Evolutionary conservation across 2,888 invertebrate species (phyloP).

Genomic region (Graphium colonna): DNA sequence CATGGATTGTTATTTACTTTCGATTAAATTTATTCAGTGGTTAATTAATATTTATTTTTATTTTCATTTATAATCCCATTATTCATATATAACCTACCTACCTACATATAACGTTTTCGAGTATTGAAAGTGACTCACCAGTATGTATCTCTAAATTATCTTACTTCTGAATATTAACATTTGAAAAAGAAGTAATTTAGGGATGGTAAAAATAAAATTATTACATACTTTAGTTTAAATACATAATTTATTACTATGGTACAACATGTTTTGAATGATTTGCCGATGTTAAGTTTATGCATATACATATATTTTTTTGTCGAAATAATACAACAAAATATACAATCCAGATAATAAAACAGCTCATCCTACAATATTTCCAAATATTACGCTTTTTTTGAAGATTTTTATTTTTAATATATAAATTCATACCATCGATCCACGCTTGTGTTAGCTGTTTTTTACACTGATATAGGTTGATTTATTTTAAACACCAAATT

Average conservation of each 20-base stretch:
- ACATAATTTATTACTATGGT: constrained; percentile 80
- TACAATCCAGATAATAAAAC: constrained; percentile 34
- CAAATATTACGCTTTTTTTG: constrained; percentile 31
- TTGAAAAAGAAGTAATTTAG: too few species aligned
- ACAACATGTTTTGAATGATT: constrained; percentile 71
- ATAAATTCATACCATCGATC: constrained; percentile 32
- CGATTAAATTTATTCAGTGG: too few species aligned
- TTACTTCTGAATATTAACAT: too few species aligned
- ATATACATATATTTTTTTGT: constrained; percentile 28
- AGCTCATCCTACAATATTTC: constrained; percentile 23
- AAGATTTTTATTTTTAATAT: constrained; percentile 27
- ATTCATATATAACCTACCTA: too few species aligned
- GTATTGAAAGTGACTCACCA: too few species aligned
- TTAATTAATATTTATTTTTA: too few species aligned
- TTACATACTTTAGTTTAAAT: constrained; percentile 55
- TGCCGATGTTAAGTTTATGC: constrained; percentile 35
- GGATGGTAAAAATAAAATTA: too few species aligned
- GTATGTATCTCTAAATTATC: too few species aligned
- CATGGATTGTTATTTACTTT: too few species aligned
- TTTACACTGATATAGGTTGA: constrained; percentile 33
- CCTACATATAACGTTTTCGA: too few species aligned
- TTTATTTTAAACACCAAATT: constrained; percentile 41
- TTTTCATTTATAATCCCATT: too few species aligned
- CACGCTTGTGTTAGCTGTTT: constrained; percentile 42
- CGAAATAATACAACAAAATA: constrained; percentile 33